A percentile compares a stretch with the other conserved stretches of the same genome.
Evolutionary conservation across 2,888 invertebrate species (phyloP).

Genomic region (Melitaea athalia): DNA sequence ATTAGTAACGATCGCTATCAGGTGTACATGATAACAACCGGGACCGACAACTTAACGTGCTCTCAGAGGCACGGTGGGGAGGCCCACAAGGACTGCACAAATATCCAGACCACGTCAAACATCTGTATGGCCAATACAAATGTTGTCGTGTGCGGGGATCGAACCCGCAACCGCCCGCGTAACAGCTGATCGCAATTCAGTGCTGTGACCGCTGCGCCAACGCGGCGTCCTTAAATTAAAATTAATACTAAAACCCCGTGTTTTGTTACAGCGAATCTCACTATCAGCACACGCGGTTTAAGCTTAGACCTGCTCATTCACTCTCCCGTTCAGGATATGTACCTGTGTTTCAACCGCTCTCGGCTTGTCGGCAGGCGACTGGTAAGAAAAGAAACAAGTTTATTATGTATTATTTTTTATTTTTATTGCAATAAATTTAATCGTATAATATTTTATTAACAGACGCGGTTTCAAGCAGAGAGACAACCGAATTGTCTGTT

Average conservation of each 20-base stretch:
- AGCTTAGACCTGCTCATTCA: conserved; percentile 84
- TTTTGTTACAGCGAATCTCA: conserved; percentile 85
- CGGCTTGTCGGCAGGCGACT: conserved; percentile 87
- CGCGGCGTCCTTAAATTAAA: no score
- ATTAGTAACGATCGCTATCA: no score
- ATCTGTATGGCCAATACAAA: no score
- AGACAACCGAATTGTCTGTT: conserved; percentile 84
- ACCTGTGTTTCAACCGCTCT: conserved; percentile 89
- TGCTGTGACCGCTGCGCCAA: no score
- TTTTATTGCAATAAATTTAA: not conserved
- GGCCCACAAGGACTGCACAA: no score
- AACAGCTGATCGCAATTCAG: no score
- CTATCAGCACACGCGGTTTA: conserved; percentile 84
- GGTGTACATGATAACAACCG: no score
- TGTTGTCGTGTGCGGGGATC: no score
- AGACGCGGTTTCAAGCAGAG: conserved; percentile 82
- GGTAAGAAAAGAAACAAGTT: conserved; percentile 55
- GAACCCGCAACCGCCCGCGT: no score
- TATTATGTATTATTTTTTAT: not conserved
- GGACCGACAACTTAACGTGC: no score
- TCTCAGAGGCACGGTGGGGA: no score
- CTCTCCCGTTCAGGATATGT: conserved; percentile 88
- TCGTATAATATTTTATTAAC: conserved; percentile 43
- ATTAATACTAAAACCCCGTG: not conserved
- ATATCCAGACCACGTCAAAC: no score